phyloP scores from a whole-genome alignment of 2,797 vertebrate genomes.

The Lerista edwardsae region DNA sequence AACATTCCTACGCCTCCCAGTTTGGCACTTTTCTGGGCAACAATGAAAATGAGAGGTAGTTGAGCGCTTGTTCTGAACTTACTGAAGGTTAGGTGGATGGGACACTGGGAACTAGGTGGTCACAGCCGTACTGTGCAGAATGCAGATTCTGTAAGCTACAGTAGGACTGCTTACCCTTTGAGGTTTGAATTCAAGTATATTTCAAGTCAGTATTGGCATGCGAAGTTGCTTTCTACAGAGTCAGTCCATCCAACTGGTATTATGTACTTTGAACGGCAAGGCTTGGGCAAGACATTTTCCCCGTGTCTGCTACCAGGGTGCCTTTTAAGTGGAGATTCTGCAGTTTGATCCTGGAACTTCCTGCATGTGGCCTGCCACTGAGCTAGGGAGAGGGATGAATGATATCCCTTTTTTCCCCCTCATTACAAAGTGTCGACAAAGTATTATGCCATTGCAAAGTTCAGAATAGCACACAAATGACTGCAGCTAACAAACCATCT shows the following conservation, averaged over 20 bases:
- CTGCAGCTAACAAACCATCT: too few relatives aligned
- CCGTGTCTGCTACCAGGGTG: background rate
- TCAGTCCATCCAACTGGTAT: background rate
- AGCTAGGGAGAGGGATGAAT: background rate
- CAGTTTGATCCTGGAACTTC: background rate
- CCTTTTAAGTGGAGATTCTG: background rate
- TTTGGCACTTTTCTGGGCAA: conserved; percentile 96
- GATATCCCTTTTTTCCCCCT: background rate
- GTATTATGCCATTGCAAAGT: background rate
- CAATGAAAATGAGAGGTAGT: conserved; percentile 88
- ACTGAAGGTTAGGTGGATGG: too few relatives aligned
- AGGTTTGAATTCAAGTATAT: background rate
- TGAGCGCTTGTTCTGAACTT: background rate
- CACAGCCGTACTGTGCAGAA: background rate
- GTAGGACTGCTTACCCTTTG: background rate
- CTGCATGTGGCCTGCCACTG: background rate
- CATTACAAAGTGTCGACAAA: background rate
- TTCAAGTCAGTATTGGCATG: background rate
- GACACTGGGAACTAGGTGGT: background rate
- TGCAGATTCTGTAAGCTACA: background rate
- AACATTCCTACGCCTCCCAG: conserved; percentile 94
- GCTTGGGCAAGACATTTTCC: background rate
- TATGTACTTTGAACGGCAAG: background rate
- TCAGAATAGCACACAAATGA: background rate
- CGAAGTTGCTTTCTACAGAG: background rate